These are phyloP conservation scores for Xylophagus ater DNA, from an alignment of 2,888 invertebrate genomes.

Conservation along the genomic window DNA sequence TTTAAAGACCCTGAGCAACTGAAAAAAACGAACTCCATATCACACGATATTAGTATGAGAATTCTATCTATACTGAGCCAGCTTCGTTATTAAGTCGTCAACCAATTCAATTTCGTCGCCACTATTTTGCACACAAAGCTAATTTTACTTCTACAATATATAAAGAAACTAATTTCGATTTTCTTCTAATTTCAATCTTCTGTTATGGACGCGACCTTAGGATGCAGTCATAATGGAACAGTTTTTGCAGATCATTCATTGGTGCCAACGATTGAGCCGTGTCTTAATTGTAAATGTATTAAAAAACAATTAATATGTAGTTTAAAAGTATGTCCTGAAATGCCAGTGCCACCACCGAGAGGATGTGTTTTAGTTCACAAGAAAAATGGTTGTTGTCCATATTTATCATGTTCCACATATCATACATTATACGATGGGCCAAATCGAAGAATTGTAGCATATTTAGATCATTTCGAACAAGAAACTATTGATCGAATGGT, in stretches of 20 bases:
- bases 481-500: constrained; percentile 36
- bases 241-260: constrained; percentile 53
- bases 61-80: too few species aligned
- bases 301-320: constrained; percentile 64
- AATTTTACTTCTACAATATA: too few species aligned
- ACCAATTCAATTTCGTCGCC: too few species aligned
- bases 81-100: too few species aligned
- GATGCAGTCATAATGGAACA: constrained; percentile 62
- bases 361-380: constrained; percentile 61
- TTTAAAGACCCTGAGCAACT: too few species aligned
- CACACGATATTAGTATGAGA: too few species aligned
- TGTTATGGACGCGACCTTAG: too few species aligned
- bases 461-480: constrained; percentile 33
- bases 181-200: too few species aligned
- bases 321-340: constrained; percentile 60
- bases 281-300: constrained; percentile 64
- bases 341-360: constrained; percentile 62
- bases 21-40: too few species aligned
- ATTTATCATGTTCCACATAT: constrained; percentile 61
- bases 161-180: too few species aligned
- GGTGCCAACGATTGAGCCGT: constrained; percentile 61
- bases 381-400: constrained; percentile 62
- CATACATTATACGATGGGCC: constrained; percentile 31
- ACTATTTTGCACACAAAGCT: too few species aligned
- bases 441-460: constrained; percentile 33